Evolutionary conservation across 2,797 vertebrate species (phyloP).

Genomic region (Melanotaenia parkinsoni): DNA sequence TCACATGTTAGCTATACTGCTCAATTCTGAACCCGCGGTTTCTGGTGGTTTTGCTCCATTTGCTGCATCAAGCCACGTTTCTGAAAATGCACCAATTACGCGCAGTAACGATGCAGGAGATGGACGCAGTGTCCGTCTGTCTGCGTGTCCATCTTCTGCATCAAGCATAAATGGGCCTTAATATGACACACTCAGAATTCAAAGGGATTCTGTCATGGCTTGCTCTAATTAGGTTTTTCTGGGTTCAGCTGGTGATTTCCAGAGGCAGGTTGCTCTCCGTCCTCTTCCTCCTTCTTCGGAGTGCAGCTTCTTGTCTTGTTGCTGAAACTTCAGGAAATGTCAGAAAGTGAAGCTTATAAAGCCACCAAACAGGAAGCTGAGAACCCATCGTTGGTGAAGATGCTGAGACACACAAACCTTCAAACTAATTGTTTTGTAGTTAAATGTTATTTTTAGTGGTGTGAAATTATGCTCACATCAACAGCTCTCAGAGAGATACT

Average conservation of each 20-base stretch:
- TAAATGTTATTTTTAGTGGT: slow-evolving; percentile 50
- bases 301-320: slow-evolving; percentile 55
- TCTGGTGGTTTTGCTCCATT: no score
- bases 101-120: no score
- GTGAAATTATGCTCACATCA: slow-evolving; percentile 52
- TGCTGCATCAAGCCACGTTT: no score
- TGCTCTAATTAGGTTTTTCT: slow-evolving; percentile 63
- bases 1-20: no score
- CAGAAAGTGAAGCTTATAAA: background rate
- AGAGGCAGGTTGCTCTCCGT: slow-evolving; percentile 58
- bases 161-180: no score
- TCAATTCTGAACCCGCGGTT: no score
- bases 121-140: no score
- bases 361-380: no score
- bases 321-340: background rate
- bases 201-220: slow-evolving; percentile 54
- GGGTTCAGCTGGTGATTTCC: slow-evolving; percentile 67
- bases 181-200: background rate
- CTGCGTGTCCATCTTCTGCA: no score
- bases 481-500: slow-evolving; percentile 28
- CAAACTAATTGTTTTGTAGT: slow-evolving; percentile 16
- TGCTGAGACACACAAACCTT: slow-evolving; percentile 4
- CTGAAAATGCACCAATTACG: no score
- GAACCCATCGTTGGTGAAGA: no score
- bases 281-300: slow-evolving; percentile 20